Base-by-base conservation (phyloP, 2,888 invertebrate genomes). In the Oscheius sp. region DNA sequence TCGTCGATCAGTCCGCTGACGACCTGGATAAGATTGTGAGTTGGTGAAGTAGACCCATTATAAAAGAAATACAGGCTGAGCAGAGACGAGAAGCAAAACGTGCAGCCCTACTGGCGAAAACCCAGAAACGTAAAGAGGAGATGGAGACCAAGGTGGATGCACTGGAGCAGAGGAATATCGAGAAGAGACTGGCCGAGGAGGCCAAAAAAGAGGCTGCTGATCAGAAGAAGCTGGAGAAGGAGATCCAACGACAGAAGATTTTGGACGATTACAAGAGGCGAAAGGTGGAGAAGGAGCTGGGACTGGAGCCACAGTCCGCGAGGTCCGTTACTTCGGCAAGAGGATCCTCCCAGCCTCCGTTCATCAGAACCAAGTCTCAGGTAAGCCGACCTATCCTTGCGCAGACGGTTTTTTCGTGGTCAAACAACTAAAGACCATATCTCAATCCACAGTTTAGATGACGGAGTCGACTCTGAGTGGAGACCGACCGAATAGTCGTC, bases 241-340 rank as follows among this genome's bases (percentile, higher is more conserved):
- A 87, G 55, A 74, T 85, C 42, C 85, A 85, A 74, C 76, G 87
- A 55, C 87, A 88, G 76, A 80, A 84, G 72, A 81, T 87, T 32
- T 75, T 88, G 68, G 88, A 88, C 53, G 87, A 87, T n/a, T 88
- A 88, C 78, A 87, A 88, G 70, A 72, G 85, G 62, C 84, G 83
- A 65, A 88, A 88, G 74, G 35, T 84, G 62, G 88, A 88, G 68
- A 86, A 87, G 73, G 88, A 88, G 59, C 63, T 85, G 7, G 84
- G 83, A 10, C 73, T 79, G 71, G 84, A 68, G 57, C 70, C 62
- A 32, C 76, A 76, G 59, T 75, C 75, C 9, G 84, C 82, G 21
- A 79, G 77, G 70, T 55, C 55, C 7, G 76, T 76, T 11, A 66
- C 74, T 3, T 79, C 79, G 9, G 87, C 79, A 7, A 57, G 86